Evolutionary conservation across 2,888 invertebrate genomes (phyloP), one percentile per base, ranked within the genome.

Genomic region (Thereva unica): DNA sequence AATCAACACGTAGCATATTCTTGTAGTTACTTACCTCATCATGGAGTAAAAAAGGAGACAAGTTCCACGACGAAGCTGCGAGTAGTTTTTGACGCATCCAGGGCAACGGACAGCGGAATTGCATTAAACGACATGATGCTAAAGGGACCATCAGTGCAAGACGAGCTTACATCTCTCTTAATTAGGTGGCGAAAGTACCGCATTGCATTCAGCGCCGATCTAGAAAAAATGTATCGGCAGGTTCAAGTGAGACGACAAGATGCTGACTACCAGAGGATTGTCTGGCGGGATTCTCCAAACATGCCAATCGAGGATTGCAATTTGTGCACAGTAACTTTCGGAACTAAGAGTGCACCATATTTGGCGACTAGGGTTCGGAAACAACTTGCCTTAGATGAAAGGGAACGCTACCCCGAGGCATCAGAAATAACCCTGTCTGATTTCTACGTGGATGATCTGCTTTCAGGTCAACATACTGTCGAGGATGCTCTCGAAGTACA

Each of bases 371-470:
- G 38, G 3, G 47, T 67, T 0, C 6, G 44, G 4, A 8, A 37
- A 35, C 42, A 44, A 10, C 8, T 57, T n/a, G 42, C 44, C 5
- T 4, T n/a, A 8, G 56, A 57, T 9, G 9, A 57, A 4, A 42
- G 44, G 37, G 34, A 41, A 1, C 23, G 34, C 3, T 45, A 49
- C 23, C 71, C 71, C 1, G 1, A 67, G n/a, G 72, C 70, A 1
- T 40, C 66, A 2, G 38, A 59, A 34, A 40, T 45, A 35, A 3
- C 3, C n/a, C n/a, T 42, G n/a, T 40, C 45, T 9, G 41, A 47
- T 44, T 66, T 52, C 42, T 68, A 66, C 41, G 47, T 68, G 8
- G 68, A 68, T 50, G 66, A 68, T 50, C n/a, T 59, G 1, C 2
- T 59, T 2, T 42, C 37, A 8, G 64, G 65, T 0, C 5, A 35